Conservation (phyloP, 2,888 invertebrate genomes). For the Phorcus lineatus region DNA sequence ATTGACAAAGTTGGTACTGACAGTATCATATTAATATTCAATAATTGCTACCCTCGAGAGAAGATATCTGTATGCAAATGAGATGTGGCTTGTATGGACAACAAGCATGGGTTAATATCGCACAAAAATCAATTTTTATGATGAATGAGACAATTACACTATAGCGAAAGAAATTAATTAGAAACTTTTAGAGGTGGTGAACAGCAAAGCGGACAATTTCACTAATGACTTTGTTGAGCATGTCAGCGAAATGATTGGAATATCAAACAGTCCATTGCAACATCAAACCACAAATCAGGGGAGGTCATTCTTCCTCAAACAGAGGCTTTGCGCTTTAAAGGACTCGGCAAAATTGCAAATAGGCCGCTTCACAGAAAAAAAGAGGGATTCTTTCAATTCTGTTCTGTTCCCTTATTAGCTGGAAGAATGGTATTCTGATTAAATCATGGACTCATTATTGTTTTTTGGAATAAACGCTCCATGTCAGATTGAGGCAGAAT, state of each 20-base stretch:
- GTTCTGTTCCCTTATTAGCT: no score
- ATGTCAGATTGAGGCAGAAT: no score
- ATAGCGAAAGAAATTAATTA: neutral
- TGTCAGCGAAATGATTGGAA: slow-evolving; percentile 4
- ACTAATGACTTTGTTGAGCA: slow-evolving; percentile 5
- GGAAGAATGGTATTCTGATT: no score
- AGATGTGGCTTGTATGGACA: neutral
- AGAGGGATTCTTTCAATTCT: no score
- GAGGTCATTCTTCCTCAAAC: neutral
- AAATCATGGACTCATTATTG: no score
- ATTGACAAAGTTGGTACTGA: neutral
- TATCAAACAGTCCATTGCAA: slow-evolving; percentile 3
- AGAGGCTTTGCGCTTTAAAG: no score
- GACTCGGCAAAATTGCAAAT: no score
- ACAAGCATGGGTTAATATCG: neutral
- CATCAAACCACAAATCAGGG: neutral
- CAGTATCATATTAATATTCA: neutral
- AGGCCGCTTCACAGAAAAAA: no score
- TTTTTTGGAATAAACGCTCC: no score
- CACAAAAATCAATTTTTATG: slow-evolving; percentile 2
- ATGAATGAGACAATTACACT: slow-evolving; percentile 5
- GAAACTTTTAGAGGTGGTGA: neutral
- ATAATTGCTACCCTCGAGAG: neutral
- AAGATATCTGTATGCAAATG: neutral
- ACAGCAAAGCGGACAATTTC: neutral